A percentile compares a stretch with the other conserved stretches of the same genome.
Conservation (phyloP, 1,140 invertebrate genomes). For the Saxidomus purpurata region DNA sequence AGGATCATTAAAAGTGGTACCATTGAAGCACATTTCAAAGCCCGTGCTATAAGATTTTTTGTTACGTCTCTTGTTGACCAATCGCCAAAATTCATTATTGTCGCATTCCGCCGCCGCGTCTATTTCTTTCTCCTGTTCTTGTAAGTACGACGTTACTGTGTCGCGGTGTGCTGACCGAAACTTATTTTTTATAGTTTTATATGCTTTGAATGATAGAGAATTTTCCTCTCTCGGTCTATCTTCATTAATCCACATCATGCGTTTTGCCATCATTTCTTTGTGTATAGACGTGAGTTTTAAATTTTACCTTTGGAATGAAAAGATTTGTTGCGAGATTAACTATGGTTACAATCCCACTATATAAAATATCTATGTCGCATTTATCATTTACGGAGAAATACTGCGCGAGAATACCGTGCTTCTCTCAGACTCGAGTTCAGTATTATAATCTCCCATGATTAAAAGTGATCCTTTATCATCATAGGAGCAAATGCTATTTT, state of each 20-base stretch:
- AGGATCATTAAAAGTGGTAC: too few relatives aligned
- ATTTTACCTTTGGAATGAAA: not conserved
- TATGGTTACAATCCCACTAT: not conserved
- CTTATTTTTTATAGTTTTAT: not conserved
- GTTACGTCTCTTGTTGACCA: too few relatives aligned
- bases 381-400: not conserved
- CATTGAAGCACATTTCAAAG: too few relatives aligned
- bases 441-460: not conserved
- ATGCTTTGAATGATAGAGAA: not conserved
- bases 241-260: not conserved
- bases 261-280: not conserved
- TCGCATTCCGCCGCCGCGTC: slow-evolving; percentile 8
- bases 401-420: not conserved
- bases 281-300: not conserved
- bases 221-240: not conserved
- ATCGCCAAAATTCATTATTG: slow-evolving; percentile 33
- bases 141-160: not conserved
- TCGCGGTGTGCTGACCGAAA: not conserved
- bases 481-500: not conserved
- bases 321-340: not conserved
- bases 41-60: not conserved
- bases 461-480: not conserved
- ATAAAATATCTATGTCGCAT: not conserved
- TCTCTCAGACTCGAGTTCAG: not conserved
- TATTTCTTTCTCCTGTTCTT: not conserved